Percentiles rank a stretch among this genome's conserved stretches.
Conservation (phyloP, 2,113 vertebrate species). For the Nicator chloris region DNA sequence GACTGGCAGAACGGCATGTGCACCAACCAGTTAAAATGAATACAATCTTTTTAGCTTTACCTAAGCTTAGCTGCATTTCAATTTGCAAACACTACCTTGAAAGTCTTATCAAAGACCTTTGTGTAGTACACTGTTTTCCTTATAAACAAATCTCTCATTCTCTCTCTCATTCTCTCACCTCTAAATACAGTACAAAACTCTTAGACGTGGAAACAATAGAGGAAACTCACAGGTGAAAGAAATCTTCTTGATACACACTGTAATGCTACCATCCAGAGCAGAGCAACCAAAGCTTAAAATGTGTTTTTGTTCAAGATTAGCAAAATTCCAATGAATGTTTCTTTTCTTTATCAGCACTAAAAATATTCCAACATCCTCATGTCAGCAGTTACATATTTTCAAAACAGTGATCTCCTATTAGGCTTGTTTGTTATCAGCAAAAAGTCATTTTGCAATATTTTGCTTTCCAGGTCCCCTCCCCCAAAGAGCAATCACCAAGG, state of each 20-base stretch:
- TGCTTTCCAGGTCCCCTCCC: not conserved
- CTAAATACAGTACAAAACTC: not conserved
- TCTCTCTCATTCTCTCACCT: not conserved
- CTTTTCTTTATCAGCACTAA: constrained; percentile 22
- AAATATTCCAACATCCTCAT: constrained; percentile 29
- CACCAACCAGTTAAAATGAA: constrained; percentile 26
- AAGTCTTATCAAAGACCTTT: not conserved
- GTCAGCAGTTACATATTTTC: constrained; percentile 40
- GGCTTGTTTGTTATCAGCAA: constrained; percentile 11
- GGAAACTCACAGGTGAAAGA: not conserved
- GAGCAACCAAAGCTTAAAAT: not conserved
- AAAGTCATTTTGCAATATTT: not conserved
- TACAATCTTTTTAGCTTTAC: constrained; percentile 22
- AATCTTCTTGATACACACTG: not conserved
- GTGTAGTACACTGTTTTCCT: not conserved
- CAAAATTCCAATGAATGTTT: not conserved
- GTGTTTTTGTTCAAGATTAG: not conserved
- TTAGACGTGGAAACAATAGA: not conserved
- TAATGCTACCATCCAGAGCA: not conserved
- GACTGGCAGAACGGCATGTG: not conserved
- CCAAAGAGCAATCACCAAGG: not conserved
- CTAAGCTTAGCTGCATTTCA: constrained; percentile 40
- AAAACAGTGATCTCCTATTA: constrained; percentile 3
- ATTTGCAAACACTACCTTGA: not conserved
- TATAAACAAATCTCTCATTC: not conserved